These are phyloP conservation scores for Prionace glauca DNA, from an alignment of 2,797 vertebrate species.

Conservation along the genomic window DNA sequence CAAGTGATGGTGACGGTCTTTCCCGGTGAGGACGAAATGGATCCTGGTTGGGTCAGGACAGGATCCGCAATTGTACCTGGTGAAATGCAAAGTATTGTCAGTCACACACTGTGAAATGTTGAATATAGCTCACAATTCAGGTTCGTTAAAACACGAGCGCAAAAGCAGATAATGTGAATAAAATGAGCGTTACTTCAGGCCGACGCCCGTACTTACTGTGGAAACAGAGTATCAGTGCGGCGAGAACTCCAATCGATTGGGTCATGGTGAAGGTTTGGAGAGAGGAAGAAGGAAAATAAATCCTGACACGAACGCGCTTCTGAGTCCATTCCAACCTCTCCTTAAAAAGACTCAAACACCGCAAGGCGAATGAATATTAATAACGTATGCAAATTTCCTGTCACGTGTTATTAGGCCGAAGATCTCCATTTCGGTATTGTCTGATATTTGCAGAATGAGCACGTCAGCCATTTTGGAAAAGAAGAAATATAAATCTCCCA, in stretches of 20 bases:
- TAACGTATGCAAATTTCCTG: too few species aligned
- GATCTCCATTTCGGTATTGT: too few species aligned
- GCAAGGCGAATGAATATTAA: too few species aligned
- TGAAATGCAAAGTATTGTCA: too few species aligned
- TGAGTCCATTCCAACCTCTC: background rate
- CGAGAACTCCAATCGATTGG: background rate
- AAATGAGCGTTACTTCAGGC: background rate
- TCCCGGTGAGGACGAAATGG: too few species aligned
- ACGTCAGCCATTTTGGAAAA: too few species aligned
- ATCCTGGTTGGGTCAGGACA: too few species aligned
- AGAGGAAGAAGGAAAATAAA: background rate
- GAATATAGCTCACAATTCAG: background rate
- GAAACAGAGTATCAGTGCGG: background rate
- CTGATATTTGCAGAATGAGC: too few species aligned
- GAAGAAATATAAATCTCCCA: too few species aligned
- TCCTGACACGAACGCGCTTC: background rate
- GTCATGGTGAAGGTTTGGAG: background rate
- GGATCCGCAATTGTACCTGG: too few species aligned
- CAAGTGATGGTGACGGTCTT: background rate
- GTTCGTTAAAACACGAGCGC: background rate
- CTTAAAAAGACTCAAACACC: background rate
- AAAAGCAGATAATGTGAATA: background rate
- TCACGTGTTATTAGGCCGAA: too few species aligned
- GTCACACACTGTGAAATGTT: too few species aligned
- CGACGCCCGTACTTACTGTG: background rate